Base-by-base conservation (phyloP, 2,888 invertebrate species). In the Itoplectis maculator region DNA sequence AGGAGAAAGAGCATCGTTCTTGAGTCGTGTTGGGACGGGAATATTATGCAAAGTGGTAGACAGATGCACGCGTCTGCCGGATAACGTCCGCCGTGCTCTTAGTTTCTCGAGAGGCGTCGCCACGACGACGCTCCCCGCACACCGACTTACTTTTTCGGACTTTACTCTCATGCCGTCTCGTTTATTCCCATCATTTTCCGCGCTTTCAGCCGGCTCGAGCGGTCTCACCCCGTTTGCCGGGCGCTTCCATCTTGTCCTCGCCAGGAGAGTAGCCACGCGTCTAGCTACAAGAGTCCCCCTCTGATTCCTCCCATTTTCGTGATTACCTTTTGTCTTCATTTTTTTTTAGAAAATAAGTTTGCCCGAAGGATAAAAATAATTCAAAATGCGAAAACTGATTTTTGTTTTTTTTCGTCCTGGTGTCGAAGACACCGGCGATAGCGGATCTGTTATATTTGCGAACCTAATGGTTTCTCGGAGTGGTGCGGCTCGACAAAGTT, bases 1-100 rank as follows among this genome's bases (percentile, higher is more conserved):
- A 75, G 51, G 75, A 82, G 82, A 82, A 82, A 75, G 82, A 79
- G 82, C 70, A 82, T 82, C 82, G 79, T 79, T 70, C 82, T 82
- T 70, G 82, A 72, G 75, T 42, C 75, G 51, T 23, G 23, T 66
- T 70, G 79, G 82, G 37, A 79, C 66, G 88, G 86, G 87, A 88
- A 85, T 89, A 89, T 89, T 89, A 89, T 89, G 89, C 89, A 89
- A 89, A 89, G 88, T 87, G 87, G 87, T 87, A 89, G 89, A 89
- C 89, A 89, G 89, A 89, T 89, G 89, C 88, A 89, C 82, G 79
- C 72, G 79, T 61, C 79, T 72, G 82, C 75, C 70, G 79, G 79
- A 82, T 82, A 82, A 82, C 82, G 82, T 79, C 70, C 82, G 65
- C 75, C 79, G 75, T 75, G 70, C 74, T 79, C 70, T 75, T 79